Base-by-base conservation (phyloP, 2,888 invertebrate genomes). In the Melangyna quadrimaculata region DNA sequence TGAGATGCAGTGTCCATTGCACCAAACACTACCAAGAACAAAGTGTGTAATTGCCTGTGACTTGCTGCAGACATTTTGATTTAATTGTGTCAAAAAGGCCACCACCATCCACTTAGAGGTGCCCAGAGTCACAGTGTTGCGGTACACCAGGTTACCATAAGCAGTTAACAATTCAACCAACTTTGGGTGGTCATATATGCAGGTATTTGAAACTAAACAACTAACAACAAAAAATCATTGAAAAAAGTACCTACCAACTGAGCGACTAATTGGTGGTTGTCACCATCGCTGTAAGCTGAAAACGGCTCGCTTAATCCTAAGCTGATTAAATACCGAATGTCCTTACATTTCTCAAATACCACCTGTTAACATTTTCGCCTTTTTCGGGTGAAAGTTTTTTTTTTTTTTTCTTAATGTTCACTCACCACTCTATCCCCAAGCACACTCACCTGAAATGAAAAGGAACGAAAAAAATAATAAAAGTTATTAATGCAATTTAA, bases 401-500 rank as follows among this genome's bases (percentile, higher is more conserved):
- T 43, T 67, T 22, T 19, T 53, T 48, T 24, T 65, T 48, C 19
- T 45, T 37, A 43, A 40, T 45, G 45, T 14, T n/a, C 32, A 19
- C 9, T 37, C 17, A 2, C 10, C 3, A 27, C 22, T 35, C 32
- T 24, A 35, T 12, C 22, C n/a, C 1, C 12, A n/a, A 43, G 43
- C n/a, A 61, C 29, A 78, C 87, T 87, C 71, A 87, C 87, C 82
- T 78, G 74, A 19, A 86, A 86, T 17, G 43, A 77, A 43, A 79
- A 3, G 53, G 51, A 51, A 29, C n/a, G n/a, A n/a, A 57, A 67
- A 40, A 72, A 35, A 81, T 32, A 35, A 57, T 53, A 48, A 53
- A 73, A 43, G 35, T 78, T 78, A 81, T 81, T 86, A 81, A 83
- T 74, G 51, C 70, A 71, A 79, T 78, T 74, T 71, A 83, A 83